Evolutionary conservation across 2,113 vertebrate genomes (phyloP).

Genomic region (Beaufortia kweichowensis): DNA sequence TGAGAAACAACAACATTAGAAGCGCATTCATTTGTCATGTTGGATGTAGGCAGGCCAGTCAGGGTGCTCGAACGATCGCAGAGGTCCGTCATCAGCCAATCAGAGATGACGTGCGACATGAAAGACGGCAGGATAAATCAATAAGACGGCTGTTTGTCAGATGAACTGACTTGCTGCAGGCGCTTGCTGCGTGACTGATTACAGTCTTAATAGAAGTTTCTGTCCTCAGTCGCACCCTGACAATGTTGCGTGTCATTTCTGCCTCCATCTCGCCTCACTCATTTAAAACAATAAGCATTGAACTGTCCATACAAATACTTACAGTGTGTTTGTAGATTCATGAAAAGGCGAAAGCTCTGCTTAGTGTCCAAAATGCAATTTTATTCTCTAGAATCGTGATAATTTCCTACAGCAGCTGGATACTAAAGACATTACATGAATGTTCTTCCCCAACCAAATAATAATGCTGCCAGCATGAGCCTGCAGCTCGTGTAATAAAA

Average conservation of each 20-base stretch:
- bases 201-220: conserved; percentile 41
- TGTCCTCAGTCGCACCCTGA: conserved; percentile 38
- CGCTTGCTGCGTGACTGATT: conserved; percentile 44
- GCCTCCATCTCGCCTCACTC: conserved; percentile 18
- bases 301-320: conserved; percentile 30
- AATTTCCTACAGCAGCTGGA: neutral
- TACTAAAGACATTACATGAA: conserved; percentile 17
- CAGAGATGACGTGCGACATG: conserved; percentile 23
- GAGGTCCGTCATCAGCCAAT: conserved; percentile 19
- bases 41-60: conserved; percentile 5
- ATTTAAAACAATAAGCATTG: neutral
- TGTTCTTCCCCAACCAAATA: neutral
- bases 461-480: neutral
- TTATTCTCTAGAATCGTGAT: neutral
- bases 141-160: conserved; percentile 30
- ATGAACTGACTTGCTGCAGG: conserved; percentile 2
- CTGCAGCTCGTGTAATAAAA: neutral
- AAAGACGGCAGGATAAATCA: conserved; percentile 28
- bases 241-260: conserved; percentile 1
- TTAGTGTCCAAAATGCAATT: conserved; percentile 10
- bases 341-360: neutral
- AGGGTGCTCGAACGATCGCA: neutral
- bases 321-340: conserved; percentile 3
- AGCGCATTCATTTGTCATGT: conserved; percentile 21
- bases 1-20: conserved; percentile 26